Conservation (phyloP, 2,888 invertebrate species). For the Macrosoma leucophasiata region DNA sequence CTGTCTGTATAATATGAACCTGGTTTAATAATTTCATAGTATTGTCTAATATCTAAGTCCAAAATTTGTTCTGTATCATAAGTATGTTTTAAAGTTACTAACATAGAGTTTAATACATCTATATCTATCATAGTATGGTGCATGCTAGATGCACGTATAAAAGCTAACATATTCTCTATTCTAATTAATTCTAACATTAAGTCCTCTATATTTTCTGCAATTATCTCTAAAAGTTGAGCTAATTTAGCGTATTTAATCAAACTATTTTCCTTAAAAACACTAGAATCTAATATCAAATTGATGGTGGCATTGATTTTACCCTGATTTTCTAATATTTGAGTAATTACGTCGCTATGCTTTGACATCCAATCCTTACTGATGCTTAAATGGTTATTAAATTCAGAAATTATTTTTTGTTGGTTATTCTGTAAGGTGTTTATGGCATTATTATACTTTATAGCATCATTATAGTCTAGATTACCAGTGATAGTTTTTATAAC, state of each 20-base stretch:
- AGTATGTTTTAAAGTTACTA: slow-evolving; percentile 8
- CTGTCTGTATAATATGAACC: slow-evolving; percentile 9
- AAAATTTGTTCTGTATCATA: slow-evolving; percentile 9
- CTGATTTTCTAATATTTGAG: slow-evolving; percentile 23
- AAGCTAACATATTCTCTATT: slow-evolving; percentile 23
- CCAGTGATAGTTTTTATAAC: slow-evolving; percentile 26
- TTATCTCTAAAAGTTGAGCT: slow-evolving; percentile 18
- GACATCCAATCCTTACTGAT: slow-evolving; percentile 23
- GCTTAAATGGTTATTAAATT: slow-evolving; percentile 25
- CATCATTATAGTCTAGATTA: slow-evolving; percentile 25
- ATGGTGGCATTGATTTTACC: slow-evolving; percentile 11
- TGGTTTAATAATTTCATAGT: slow-evolving; percentile 12
- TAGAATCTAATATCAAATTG: slow-evolving; percentile 10
- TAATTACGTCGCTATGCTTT: slow-evolving; percentile 12
- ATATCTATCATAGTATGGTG: slow-evolving; percentile 22
- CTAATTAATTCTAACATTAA: slow-evolving; percentile 17
- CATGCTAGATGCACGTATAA: slow-evolving; percentile 18
- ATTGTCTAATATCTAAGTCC: slow-evolving; percentile 13
- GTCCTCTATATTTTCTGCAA: slow-evolving; percentile 20
- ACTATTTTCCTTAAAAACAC: slow-evolving; percentile 7
- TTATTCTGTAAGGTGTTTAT: slow-evolving; percentile 22
- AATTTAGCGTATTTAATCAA: slow-evolving; percentile 23
- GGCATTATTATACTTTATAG: slow-evolving; percentile 24
- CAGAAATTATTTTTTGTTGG: slow-evolving; percentile 18
- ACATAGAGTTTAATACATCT: slow-evolving; percentile 14